Base-by-base conservation (phyloP, 2,888 invertebrate genomes). In the Ophion slaviceki region DNA sequence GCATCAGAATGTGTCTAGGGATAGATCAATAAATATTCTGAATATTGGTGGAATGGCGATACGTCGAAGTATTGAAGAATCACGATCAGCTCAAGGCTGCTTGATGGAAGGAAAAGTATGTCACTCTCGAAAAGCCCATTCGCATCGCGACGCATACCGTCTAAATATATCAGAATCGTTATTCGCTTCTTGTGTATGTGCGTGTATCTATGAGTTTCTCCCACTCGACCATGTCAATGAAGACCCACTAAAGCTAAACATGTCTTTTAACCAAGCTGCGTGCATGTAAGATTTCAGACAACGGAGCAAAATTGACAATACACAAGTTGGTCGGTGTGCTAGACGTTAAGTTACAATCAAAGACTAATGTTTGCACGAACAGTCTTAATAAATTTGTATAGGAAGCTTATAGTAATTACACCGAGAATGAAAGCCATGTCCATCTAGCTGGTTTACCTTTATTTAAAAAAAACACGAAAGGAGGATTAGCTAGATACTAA, bases 111-210 rank as follows among this genome's bases (percentile, higher is more conserved):
- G 88, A 89, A 90, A 92, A 90, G 88, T 91, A 87, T 92, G 91
- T 91, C 91, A 89, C 90, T 89, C 81, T 86, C 87, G 88, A 88
- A 89, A 87, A 85, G 88, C 87, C 88, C 87, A 83, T 76, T 87
- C 77, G 87, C 88, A 88, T 86, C 87, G 88, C 87, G 80, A 80
- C 77, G 87, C 86, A 86, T 80, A 75, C 67, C 84, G 88, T 90
- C 91, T 91, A 92, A 91, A 91, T 91, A 91, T 92, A 91, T 81
- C 91, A 76, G 74, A 85, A 84, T 88, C 87, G 88, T 88, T 88
- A 84, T 88, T 86, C 83, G 83, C 82, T 87, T 82, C 83, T 77
- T 77, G 59, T 85, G 86, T 82, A 83, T 90, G 32, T 32, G 40
- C 40, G 5, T 62, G 20, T 47, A 1, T 57, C n/a, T 61, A 24